Evolutionary conservation across 2,113 vertebrate species (phyloP).

Genomic region (Cyanistes caeruleus): DNA sequence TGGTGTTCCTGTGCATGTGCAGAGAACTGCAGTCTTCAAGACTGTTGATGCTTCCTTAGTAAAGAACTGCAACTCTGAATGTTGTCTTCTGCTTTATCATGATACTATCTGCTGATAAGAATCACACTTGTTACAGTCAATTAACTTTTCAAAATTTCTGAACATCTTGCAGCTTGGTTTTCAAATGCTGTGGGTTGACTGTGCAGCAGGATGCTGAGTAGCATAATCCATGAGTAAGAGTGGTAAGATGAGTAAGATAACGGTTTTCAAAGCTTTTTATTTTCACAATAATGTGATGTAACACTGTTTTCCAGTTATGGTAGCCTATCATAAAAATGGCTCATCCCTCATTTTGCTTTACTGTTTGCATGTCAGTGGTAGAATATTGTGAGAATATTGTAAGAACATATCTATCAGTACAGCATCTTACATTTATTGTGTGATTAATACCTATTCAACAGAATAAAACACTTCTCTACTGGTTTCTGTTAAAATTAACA

Average conservation of each 20-base stretch:
- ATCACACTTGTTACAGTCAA: not conserved
- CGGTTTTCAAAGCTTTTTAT: not conserved
- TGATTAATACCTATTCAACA: not conserved
- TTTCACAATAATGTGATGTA: not conserved
- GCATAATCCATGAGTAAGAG: not conserved
- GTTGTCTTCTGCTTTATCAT: not conserved
- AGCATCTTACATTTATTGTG: not conserved
- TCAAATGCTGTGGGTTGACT: not conserved
- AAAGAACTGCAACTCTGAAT: not conserved
- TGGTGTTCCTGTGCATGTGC: not conserved
- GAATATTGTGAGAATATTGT: not conserved
- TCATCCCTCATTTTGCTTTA: not conserved
- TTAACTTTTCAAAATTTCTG: not conserved
- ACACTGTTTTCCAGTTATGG: not conserved
- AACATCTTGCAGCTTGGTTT: not conserved
- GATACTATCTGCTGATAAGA: not conserved
- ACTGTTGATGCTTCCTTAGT: not conserved
- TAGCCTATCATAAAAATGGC: not conserved
- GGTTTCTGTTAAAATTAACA: not conserved
- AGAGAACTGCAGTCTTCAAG: not conserved
- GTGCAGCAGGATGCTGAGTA: not conserved
- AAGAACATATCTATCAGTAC: not conserved
- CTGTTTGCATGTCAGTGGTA: not conserved
- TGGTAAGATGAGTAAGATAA: not conserved
- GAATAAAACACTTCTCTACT: not conserved